These are phyloP conservation scores for Vidua macroura DNA, from an alignment of 2,113 vertebrate species.

Conservation along the genomic window DNA sequence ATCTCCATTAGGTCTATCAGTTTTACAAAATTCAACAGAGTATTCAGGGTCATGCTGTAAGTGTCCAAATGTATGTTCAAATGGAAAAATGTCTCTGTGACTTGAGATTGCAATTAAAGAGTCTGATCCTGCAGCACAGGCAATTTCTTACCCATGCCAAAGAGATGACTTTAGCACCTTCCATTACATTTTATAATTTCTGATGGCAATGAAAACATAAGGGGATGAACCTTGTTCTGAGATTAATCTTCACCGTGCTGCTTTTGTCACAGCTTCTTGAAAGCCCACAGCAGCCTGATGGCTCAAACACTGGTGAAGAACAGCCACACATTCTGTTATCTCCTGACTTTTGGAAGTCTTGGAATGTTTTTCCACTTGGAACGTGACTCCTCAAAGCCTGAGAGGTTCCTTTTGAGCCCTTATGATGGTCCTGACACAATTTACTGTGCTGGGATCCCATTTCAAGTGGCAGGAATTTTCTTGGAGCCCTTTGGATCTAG, in stretches of 20 bases:
- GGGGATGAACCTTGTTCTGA: background rate
- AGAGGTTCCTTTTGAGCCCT: background rate
- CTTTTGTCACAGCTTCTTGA: background rate
- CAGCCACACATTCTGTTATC: background rate
- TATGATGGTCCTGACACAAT: background rate
- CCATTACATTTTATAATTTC: background rate
- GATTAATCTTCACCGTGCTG: background rate
- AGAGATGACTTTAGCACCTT: background rate
- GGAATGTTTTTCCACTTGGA: background rate
- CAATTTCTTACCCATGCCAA: background rate
- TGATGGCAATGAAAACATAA: background rate
- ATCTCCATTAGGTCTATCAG: background rate
- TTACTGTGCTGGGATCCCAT: background rate
- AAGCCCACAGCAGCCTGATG: background rate
- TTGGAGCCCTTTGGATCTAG: background rate
- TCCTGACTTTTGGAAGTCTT: background rate
- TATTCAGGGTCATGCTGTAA: background rate
- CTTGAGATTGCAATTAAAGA: background rate
- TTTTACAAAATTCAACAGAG: background rate
- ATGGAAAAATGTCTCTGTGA: background rate
- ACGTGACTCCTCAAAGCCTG: background rate
- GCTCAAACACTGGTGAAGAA: background rate
- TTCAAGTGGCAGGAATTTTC: background rate
- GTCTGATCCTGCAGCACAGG: background rate
- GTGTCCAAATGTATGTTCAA: background rate